A percentile compares a stretch with the other conserved stretches of the same genome.
phyloP scores from a whole-genome alignment of 2,797 vertebrate species.

The Centropyge bicolor region DNA sequence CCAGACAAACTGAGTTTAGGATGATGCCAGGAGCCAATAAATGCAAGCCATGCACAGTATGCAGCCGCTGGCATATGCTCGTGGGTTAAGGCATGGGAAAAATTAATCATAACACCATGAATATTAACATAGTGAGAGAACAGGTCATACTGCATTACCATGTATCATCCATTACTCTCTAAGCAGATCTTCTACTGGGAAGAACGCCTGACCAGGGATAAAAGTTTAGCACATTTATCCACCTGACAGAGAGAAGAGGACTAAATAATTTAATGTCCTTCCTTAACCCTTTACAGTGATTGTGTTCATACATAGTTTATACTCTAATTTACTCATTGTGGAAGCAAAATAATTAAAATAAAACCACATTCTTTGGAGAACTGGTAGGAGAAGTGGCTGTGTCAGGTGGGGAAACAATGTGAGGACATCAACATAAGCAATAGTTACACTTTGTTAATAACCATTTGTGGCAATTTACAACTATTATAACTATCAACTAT shows the following conservation, averaged over 20 bases:
- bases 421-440: not conserved
- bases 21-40: constrained; percentile 70
- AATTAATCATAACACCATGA: constrained; percentile 85
- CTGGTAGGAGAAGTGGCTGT: not conserved
- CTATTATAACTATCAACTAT: not conserved
- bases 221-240: constrained; percentile 81
- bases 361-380: not conserved
- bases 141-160: constrained; percentile 73
- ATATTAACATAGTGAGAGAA: constrained; percentile 82
- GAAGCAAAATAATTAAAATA: constrained; percentile 17
- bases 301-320: constrained; percentile 44
- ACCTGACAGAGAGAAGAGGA: constrained; percentile 59
- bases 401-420: constrained; percentile 8
- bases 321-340: constrained; percentile 26
- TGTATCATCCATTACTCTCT: constrained; percentile 81
- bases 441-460: not conserved
- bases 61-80: constrained; percentile 70
- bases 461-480: constrained; percentile 13
- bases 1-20: constrained; percentile 72
- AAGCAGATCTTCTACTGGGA: constrained; percentile 74
- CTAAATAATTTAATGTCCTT: constrained; percentile 74
- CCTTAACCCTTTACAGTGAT: constrained; percentile 47
- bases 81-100: constrained; percentile 73
- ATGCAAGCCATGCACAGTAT: constrained; percentile 65
- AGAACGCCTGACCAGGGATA: constrained; percentile 74